Conservation (phyloP, 2,113 vertebrate genomes). For the Vulpes vulpes region DNA sequence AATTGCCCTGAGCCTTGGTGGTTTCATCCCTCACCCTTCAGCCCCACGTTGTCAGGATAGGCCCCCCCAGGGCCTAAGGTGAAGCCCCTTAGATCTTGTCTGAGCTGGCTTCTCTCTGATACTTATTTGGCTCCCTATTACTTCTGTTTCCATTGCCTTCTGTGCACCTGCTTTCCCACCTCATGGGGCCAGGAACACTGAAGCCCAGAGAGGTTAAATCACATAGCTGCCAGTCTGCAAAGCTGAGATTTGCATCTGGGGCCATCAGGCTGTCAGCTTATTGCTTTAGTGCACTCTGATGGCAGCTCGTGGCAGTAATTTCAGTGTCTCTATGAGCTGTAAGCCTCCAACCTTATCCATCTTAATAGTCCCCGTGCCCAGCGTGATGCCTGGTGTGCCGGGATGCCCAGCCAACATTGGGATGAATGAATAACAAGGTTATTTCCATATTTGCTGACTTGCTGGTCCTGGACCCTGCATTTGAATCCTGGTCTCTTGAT, state of each 20-base stretch:
- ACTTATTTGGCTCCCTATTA: not conserved
- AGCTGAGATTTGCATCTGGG: not conserved
- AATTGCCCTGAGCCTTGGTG: too few species aligned
- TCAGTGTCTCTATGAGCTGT: not conserved
- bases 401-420: not conserved
- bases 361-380: too few species aligned
- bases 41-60: not conserved
- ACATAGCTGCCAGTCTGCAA: not conserved
- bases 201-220: not conserved
- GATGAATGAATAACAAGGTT: not conserved
- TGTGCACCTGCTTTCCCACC: not conserved
- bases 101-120: not conserved
- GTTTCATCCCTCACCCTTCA: not conserved
- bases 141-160: not conserved
- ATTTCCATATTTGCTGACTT: not conserved
- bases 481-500: not conserved
- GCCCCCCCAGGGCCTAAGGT: not conserved
- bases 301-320: not conserved
- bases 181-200: not conserved
- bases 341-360: not conserved
- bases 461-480: rapidly evolving
- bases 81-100: not conserved
- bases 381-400: rapidly evolving
- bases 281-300: not conserved
- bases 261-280: not conserved